These are phyloP conservation scores for Zaprionus ghesquierei DNA, from an alignment of 1,140 invertebrate species.

Conservation along the genomic window DNA sequence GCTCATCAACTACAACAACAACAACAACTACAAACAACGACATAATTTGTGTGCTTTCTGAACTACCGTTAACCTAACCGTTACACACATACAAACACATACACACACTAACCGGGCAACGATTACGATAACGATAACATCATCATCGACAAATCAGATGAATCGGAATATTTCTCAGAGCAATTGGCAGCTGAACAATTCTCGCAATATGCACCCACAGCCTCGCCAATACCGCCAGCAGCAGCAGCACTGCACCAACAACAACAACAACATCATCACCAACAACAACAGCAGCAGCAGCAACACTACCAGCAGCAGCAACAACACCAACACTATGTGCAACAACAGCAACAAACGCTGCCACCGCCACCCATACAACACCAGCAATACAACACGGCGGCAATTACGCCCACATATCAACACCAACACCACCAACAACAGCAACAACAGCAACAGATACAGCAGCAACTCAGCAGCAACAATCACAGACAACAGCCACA, in stretches of 20 bases:
- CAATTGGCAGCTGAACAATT: slow-evolving; percentile 83
- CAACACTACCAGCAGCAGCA: slow-evolving; percentile 35
- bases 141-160: slow-evolving; percentile 50
- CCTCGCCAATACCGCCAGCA: slow-evolving; percentile 69
- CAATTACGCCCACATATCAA: slow-evolving; percentile 77
- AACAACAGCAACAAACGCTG: slow-evolving; percentile 77
- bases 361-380: slow-evolving; percentile 77
- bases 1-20: slow-evolving; percentile 44
- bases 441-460: slow-evolving; percentile 78
- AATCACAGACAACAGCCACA: slow-evolving; percentile 65
- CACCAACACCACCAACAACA: slow-evolving; percentile 62
- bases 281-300: slow-evolving; percentile 44
- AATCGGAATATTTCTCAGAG: slow-evolving; percentile 83
- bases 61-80: slow-evolving; percentile 71
- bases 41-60: slow-evolving; percentile 69
- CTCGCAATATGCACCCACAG: slow-evolving; percentile 82
- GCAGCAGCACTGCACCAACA: slow-evolving; percentile 51
- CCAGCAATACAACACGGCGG: slow-evolving; percentile 78
- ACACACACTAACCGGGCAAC: slow-evolving; percentile 49
- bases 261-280: slow-evolving; percentile 46
- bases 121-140: background rate
- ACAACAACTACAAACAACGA: slow-evolving; percentile 31
- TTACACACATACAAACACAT: slow-evolving; percentile 40
- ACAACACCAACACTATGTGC: slow-evolving; percentile 70
- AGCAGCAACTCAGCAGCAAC: slow-evolving; percentile 73